phyloP scores from a whole-genome alignment of 2,888 invertebrate genomes.

The Byasa hedistus region DNA sequence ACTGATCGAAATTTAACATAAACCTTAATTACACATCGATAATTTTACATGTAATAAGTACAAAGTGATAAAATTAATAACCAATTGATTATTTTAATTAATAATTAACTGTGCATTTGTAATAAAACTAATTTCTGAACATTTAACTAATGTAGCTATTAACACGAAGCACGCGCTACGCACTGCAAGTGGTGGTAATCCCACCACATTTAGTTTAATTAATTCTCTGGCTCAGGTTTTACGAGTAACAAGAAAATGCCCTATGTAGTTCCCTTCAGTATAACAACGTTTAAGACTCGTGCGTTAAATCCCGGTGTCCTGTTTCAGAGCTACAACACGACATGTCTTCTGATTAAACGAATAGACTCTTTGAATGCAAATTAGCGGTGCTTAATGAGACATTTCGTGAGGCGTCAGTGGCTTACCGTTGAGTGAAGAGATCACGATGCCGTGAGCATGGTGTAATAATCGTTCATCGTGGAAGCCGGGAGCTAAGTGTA shows the following conservation, averaged over 20 bases:
- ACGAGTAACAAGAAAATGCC: constrained; percentile 15
- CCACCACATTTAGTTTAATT: constrained; percentile 15
- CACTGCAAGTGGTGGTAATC: constrained; percentile 11
- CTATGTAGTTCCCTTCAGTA: constrained; percentile 10
- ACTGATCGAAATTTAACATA: too few species aligned
- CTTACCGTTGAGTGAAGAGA: constrained; percentile 45
- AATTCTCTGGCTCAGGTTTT: constrained; percentile 12
- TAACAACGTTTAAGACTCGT: constrained; percentile 12
- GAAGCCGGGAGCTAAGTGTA: constrained; percentile 51
- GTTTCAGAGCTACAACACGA: constrained; percentile 8
- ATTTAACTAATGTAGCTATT: too few species aligned
- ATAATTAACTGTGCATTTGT: too few species aligned
- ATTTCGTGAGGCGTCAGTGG: constrained; percentile 33
- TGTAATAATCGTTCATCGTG: constrained; percentile 63
- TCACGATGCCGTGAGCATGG: constrained; percentile 62
- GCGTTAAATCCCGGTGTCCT: constrained; percentile 6
- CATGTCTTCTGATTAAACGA: constrained; percentile 27
- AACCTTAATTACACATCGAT: neutral
- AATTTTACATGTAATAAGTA: neutral
- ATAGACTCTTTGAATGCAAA: constrained; percentile 30
- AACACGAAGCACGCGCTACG: neutral
- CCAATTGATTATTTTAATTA: too few species aligned
- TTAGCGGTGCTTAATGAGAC: constrained; percentile 35
- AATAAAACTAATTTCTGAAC: too few species aligned
- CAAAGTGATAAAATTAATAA: neutral